These are phyloP conservation scores for Theropithecus gelada DNA, from an alignment of 2,113 vertebrate species.

Conservation along the genomic window DNA sequence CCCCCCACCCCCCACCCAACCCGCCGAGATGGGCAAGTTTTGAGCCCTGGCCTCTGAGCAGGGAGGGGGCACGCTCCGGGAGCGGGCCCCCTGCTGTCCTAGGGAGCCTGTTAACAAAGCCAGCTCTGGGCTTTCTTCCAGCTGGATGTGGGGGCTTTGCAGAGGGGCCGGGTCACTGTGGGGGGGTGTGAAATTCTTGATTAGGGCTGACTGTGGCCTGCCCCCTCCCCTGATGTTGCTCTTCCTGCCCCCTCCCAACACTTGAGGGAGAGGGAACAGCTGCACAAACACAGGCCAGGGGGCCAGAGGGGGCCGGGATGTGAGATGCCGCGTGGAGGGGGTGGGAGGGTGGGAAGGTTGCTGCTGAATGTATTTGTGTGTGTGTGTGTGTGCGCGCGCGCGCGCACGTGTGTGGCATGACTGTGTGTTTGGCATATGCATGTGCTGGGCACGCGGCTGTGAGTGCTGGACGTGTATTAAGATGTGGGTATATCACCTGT, in stretches of 20 bases:
- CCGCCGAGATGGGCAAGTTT: background rate
- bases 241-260: background rate
- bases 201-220: background rate
- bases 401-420: accelerated
- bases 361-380: background rate
- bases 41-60: background rate
- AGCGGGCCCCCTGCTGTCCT: background rate
- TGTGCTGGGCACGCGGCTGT: accelerated
- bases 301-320: background rate
- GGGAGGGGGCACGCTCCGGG: accelerated
- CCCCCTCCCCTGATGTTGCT: background rate
- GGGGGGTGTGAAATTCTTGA: constrained; percentile 41
- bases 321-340: background rate
- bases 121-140: background rate
- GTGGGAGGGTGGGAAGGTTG: too few species aligned
- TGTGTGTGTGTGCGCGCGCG: accelerated
- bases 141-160: background rate
- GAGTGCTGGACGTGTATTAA: accelerated
- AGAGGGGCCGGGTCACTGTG: background rate
- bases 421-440: too few species aligned
- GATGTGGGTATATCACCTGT: accelerated
- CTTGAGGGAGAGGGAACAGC: background rate
- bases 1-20: too few species aligned
- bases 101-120: constrained; percentile 5
- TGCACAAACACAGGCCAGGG: constrained; percentile 35